Evolutionary conservation across 2,888 invertebrate genomes (phyloP), one percentile per base, ranked within the genome.

Genomic region (Danaus chrysippus): DNA sequence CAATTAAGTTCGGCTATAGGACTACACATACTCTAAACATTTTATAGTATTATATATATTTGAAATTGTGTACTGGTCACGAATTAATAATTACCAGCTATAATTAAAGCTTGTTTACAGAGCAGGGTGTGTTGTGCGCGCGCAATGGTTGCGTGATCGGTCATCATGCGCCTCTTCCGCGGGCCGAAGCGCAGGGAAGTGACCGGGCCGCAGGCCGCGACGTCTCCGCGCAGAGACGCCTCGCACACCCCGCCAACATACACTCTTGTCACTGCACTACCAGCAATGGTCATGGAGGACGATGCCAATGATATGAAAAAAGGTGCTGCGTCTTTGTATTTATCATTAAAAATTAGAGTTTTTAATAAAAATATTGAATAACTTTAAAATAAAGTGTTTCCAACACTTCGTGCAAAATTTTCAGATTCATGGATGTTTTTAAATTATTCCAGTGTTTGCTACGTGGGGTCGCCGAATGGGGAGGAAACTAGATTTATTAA

Each of bases 391-490:
- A 34, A 34, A 34, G 6, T 34, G 23, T 34, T 34, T 34, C 23
- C 23, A 8, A 34, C 6, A 34, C 23, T 34, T 10, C 11, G 13
- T 17, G 17, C 15, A 17, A 49, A 10, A 10, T 17, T 11, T 17
- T 49, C 49, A 17, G 15, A 46, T 44, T 15, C 1, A 17, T 19
- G 49, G 15, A 44, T 56, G 52, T 42, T 44, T 42, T 10, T 58
- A 43, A 52, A 71, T 70, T 52, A 53, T 87, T 91, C 63, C 89
- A 94, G 94, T 94, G 76, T 89, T 93, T 71, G 93, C 94, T 67
- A 94, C 94, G 71, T 95, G 95, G 95, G 94, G 95, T 74, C 93
- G 94, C 66, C 92, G 94, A 69, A 95, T 95, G 94, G 95, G 95
- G 69, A 94, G 94, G 72, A 95, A 95, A 82, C 87, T 95, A 75